Evolutionary conservation across 2,113 vertebrate genomes (phyloP).

Genomic region (Eidolon helvum): DNA sequence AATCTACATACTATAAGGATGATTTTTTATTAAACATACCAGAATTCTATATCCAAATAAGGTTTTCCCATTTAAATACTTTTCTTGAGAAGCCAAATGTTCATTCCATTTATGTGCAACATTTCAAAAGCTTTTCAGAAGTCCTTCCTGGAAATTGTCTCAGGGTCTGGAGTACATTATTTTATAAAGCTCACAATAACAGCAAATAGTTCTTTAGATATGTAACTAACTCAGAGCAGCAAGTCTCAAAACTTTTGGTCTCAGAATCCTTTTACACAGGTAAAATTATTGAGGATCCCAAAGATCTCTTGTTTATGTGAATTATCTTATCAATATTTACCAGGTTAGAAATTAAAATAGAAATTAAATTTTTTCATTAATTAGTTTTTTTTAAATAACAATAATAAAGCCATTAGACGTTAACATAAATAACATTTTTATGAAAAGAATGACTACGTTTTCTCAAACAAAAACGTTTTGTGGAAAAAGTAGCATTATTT

Average conservation of each 20-base stretch:
- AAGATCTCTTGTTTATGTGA: background rate
- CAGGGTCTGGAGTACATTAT: background rate
- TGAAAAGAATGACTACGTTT: background rate
- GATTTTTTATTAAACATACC: background rate
- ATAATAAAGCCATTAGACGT: background rate
- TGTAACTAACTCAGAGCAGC: background rate
- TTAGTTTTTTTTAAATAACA: constrained; percentile 9
- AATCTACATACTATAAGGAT: background rate
- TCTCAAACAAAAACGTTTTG: background rate
- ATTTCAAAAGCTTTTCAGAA: background rate
- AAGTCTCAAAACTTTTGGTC: background rate
- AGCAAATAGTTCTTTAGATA: background rate
- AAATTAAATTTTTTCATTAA: background rate
- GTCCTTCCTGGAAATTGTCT: background rate
- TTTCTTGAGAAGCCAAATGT: background rate
- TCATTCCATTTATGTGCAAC: background rate
- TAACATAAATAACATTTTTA: background rate
- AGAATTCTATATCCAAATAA: background rate
- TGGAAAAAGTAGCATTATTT: background rate
- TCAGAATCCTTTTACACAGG: background rate
- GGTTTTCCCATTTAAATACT: background rate
- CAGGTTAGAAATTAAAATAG: background rate
- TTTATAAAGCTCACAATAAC: background rate
- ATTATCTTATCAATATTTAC: background rate
- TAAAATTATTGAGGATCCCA: background rate